These are phyloP conservation scores for Schizaphis graminum DNA, from an alignment of 2,888 invertebrate species.

Conservation along the genomic window DNA sequence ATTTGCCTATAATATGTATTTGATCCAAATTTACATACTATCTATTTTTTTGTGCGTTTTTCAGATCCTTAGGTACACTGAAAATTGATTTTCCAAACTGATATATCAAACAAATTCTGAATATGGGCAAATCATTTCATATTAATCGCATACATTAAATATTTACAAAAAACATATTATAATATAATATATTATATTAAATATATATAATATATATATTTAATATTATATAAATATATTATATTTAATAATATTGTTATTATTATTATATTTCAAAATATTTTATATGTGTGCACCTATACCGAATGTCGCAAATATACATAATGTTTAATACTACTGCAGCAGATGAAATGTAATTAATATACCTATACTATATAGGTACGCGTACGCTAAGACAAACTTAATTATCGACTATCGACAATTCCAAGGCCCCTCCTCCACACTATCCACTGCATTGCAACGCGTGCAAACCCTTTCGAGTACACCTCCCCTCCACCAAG, in stretches of 20 bases:
- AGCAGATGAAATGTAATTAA: not conserved
- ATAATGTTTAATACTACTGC: not conserved
- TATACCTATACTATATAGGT: not conserved
- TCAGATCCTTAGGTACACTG: not conserved
- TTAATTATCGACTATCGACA: conserved; percentile 61
- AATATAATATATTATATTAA: no score
- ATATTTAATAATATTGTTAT: not conserved
- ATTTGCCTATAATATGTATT: not conserved
- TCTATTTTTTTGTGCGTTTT: not conserved
- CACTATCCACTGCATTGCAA: not conserved
- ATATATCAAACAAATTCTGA: not conserved
- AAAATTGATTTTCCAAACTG: not conserved
- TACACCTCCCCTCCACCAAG: not conserved
- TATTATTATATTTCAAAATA: not conserved
- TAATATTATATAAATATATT: no score
- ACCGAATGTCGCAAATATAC: not conserved
- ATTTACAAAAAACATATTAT: not conserved
- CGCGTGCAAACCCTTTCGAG: not conserved
- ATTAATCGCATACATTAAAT: not conserved
- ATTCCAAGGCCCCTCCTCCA: not conserved
- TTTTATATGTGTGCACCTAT: not conserved
- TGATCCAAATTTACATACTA: not conserved
- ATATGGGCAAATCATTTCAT: not conserved
- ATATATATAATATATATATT: no score
- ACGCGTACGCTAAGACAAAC: conserved; percentile 38